Percentiles rank a stretch among this genome's conserved stretches.
Evolutionary conservation across 2,888 invertebrate species (phyloP).

Genomic region (Oscheius onirici): DNA sequence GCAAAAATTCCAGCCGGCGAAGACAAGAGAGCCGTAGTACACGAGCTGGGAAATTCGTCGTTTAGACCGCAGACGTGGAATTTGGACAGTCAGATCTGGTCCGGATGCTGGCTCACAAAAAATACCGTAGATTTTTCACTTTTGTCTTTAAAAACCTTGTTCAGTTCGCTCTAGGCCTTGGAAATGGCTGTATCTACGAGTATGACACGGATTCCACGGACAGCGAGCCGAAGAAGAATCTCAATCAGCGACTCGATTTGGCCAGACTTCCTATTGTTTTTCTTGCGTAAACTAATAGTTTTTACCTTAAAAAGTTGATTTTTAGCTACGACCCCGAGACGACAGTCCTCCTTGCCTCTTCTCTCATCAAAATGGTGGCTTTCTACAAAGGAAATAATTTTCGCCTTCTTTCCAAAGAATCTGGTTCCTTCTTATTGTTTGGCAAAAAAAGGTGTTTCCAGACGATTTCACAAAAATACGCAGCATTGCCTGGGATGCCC

Average conservation of each 20-base stretch:
- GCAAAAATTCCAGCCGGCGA: constrained; percentile 13
- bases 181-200: constrained; percentile 25
- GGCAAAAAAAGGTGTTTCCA: neutral
- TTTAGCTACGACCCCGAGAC: constrained; percentile 1
- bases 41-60: neutral
- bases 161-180: constrained; percentile 26
- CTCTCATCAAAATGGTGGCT: constrained; percentile 20
- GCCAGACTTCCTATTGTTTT: constrained; percentile 27
- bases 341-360: neutral
- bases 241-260: too few relatives aligned
- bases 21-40: constrained; percentile 24
- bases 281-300: constrained; percentile 21
- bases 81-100: constrained; percentile 27
- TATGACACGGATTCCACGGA: constrained; percentile 2
- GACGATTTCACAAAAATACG: constrained; percentile 20
- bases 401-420: neutral
- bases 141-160: neutral
- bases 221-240: constrained; percentile 4
- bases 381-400: neutral
- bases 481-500: constrained; percentile 23
- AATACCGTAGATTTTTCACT: neutral
- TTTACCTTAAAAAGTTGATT: too few relatives aligned
- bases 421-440: neutral
- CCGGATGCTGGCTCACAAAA: constrained; percentile 25
- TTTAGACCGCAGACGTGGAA: constrained; percentile 15